Evolutionary conservation across 2,113 vertebrate genomes (phyloP).

Genomic region (Elephas maximus): DNA sequence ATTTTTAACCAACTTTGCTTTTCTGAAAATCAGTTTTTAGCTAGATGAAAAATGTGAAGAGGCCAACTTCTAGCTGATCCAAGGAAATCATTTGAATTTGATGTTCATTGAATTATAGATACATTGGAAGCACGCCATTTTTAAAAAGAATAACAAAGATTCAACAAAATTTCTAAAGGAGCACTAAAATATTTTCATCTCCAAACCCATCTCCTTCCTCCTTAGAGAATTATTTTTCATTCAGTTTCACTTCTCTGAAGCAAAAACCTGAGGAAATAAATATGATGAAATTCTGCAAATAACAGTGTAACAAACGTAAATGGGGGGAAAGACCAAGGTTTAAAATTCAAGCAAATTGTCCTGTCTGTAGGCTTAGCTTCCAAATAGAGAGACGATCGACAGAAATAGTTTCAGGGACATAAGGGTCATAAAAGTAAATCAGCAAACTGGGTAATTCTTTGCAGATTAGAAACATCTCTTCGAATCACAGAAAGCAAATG

Average conservation of each 20-base stretch:
- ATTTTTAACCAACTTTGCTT: constrained; percentile 19
- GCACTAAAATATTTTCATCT: constrained; percentile 13
- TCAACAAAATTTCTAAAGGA: neutral
- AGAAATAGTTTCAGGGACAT: constrained; percentile 17
- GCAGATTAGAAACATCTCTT: constrained; percentile 48
- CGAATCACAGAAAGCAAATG: constrained; percentile 38
- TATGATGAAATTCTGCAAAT: constrained; percentile 46
- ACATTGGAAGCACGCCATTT: constrained; percentile 9
- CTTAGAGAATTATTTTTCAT: neutral
- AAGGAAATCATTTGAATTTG: constrained; percentile 16
- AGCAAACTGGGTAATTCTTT: constrained; percentile 28
- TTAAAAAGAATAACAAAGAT: neutral
- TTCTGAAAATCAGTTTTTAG: constrained; percentile 53
- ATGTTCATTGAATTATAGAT: neutral
- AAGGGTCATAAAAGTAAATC: constrained; percentile 17
- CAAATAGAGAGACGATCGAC: neutral
- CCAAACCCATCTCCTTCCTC: neutral
- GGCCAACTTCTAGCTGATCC: neutral
- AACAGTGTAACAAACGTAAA: neutral
- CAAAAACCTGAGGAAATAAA: constrained; percentile 53
- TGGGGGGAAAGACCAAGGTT: neutral
- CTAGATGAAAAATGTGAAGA: constrained; percentile 32
- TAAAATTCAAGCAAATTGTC: constrained; percentile 7
- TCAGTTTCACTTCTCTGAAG: constrained; percentile 39
- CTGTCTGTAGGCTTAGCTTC: neutral